These are phyloP conservation scores for Caenorhabditis uteleia DNA, from an alignment of 2,888 invertebrate species.

Conservation along the genomic window DNA sequence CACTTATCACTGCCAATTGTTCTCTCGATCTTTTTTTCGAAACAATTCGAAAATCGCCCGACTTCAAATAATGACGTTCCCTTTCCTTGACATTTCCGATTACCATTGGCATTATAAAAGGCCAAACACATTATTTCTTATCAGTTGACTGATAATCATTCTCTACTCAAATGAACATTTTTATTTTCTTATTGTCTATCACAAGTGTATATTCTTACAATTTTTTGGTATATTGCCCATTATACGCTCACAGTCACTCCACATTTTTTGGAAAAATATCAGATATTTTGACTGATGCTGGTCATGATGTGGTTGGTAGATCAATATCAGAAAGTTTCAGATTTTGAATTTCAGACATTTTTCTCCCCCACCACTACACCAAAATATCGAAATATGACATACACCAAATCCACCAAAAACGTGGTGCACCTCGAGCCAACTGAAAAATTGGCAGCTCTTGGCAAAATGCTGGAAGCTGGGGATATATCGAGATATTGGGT, in stretches of 20 bases:
- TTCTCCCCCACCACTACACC: slow-evolving; percentile 4
- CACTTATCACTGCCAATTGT: no score
- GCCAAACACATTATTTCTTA: no score
- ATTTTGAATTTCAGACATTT: slow-evolving; percentile 17
- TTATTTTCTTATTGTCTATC: neutral
- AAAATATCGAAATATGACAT: slow-evolving; percentile 6
- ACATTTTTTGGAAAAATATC: slow-evolving; percentile 27
- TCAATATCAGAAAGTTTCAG: neutral
- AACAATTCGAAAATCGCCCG: no score
- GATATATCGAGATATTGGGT: slow-evolving; percentile 17
- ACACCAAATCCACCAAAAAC: slow-evolving; percentile 20
- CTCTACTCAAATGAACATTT: no score
- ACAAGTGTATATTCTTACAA: slow-evolving; percentile 5
- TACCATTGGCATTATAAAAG: no score
- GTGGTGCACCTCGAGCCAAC: slow-evolving; percentile 17
- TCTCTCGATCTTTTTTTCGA: no score
- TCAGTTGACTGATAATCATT: no score
- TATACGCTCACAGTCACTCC: slow-evolving; percentile 34
- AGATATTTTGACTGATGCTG: slow-evolving; percentile 31
- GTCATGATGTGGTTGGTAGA: slow-evolving; percentile 41
- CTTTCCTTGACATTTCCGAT: no score
- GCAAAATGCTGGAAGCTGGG: neutral
- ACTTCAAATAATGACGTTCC: no score
- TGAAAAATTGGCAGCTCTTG: no score
- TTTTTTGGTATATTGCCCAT: slow-evolving; percentile 21